Percentiles rank a stretch among this genome's conserved stretches.
Conservation (phyloP, 1,140 invertebrate genomes). For the Copidosoma floridanum region DNA sequence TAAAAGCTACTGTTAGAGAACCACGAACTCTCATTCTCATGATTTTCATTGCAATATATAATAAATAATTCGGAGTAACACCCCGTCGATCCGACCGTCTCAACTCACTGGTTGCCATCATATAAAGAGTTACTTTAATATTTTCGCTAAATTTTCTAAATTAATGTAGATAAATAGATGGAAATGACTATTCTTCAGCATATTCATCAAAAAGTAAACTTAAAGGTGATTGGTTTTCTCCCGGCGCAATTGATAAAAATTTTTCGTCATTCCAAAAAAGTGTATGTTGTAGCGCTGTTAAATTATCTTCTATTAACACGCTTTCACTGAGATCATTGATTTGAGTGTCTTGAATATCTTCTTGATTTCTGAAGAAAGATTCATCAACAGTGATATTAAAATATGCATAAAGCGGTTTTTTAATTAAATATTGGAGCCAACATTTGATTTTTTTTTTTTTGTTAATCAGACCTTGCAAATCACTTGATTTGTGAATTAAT, state of each 20-base stretch:
- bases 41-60: constrained; percentile 36
- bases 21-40: constrained; percentile 26
- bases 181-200: constrained; percentile 48
- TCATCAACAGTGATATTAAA: constrained; percentile 25
- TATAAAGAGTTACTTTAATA: constrained; percentile 26
- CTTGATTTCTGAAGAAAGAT: constrained; percentile 12
- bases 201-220: constrained; percentile 36
- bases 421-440: constrained; percentile 19
- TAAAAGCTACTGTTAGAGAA: constrained; percentile 29
- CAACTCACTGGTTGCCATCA: constrained; percentile 35
- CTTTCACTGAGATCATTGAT: constrained; percentile 33
- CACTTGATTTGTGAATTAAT: constrained; percentile 34
- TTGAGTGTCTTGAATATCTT: not conserved
- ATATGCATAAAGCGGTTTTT: constrained; percentile 27
- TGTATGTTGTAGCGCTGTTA: constrained; percentile 35
- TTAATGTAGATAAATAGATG: constrained; percentile 42
- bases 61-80: constrained; percentile 29
- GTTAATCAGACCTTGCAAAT: constrained; percentile 23
- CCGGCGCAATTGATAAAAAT: constrained; percentile 35
- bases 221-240: constrained; percentile 28
- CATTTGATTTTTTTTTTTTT: constrained; percentile 28
- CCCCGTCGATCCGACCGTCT: constrained; percentile 30
- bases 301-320: constrained; percentile 34
- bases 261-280: constrained; percentile 40
- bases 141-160: constrained; percentile 37